phyloP scores from a whole-genome alignment of 2,888 invertebrate species.

The Aradus depressus region DNA sequence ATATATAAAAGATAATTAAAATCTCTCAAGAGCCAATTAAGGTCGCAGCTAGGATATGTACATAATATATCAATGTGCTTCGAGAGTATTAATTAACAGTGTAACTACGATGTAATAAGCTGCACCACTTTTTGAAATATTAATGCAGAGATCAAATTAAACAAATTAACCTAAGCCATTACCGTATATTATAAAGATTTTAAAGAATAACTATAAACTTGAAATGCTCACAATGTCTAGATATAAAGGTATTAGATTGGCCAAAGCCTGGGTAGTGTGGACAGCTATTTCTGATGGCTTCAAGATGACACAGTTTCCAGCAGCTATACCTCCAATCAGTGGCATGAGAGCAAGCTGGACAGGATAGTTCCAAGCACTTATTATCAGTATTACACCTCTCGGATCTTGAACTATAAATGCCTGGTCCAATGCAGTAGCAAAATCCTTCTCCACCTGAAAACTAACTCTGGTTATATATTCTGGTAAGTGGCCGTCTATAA shows the following conservation, averaged over 20 bases:
- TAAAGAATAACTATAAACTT: neutral
- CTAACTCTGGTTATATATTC: too few species aligned
- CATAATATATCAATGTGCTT: too few species aligned
- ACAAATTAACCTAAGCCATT: too few species aligned
- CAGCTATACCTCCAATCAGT: slow-evolving; percentile 75
- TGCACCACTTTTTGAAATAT: too few species aligned
- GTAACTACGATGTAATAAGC: too few species aligned
- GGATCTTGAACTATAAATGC: slow-evolving; percentile 73
- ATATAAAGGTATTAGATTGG: slow-evolving; percentile 71
- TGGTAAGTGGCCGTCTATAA: too few species aligned
- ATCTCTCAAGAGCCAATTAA: too few species aligned
- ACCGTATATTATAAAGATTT: too few species aligned
- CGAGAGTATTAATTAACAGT: too few species aligned
- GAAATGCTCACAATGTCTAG: slow-evolving; percentile 59
- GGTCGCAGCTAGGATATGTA: too few species aligned
- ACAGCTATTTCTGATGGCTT: slow-evolving; percentile 87
- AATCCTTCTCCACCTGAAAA: slow-evolving; percentile 2
- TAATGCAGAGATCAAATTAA: too few species aligned
- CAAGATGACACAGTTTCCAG: slow-evolving; percentile 83
- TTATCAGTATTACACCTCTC: slow-evolving; percentile 76
- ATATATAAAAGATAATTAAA: too few species aligned
- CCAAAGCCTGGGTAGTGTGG: slow-evolving; percentile 60
- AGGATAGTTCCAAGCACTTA: slow-evolving; percentile 97
- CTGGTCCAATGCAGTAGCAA: slow-evolving; percentile 43
- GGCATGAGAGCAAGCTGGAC: slow-evolving; percentile 69